Evolutionary conservation across 2,113 vertebrate genomes (phyloP).

Genomic region (Microcebus lehilahytsara): DNA sequence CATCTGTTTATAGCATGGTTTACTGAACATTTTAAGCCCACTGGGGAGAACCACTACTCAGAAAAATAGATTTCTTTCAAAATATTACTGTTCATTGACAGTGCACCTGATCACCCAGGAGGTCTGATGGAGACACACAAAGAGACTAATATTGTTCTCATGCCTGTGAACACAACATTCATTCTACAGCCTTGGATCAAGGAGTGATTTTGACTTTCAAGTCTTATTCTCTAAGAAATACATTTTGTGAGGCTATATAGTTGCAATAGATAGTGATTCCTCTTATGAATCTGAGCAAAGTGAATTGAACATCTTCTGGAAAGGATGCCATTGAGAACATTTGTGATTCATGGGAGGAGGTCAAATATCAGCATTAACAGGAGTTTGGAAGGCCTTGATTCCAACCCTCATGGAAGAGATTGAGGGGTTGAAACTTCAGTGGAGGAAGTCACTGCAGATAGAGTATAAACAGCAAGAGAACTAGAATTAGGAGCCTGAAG

Average conservation of each 20-base stretch:
- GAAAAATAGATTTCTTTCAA: background rate
- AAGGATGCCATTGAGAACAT: background rate
- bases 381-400: background rate
- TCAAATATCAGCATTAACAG: background rate
- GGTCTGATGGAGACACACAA: background rate
- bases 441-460: background rate
- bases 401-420: background rate
- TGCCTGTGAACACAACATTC: background rate
- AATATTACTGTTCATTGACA: background rate
- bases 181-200: background rate
- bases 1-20: background rate
- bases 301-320: background rate
- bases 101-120: background rate
- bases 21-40: background rate
- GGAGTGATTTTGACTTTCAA: background rate
- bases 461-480: background rate
- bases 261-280: background rate
- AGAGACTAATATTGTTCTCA: background rate
- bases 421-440: background rate
- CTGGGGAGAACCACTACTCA: background rate
- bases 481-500: background rate
- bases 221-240: background rate
- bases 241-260: background rate
- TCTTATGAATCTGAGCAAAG: background rate
- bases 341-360: background rate